Conservation (phyloP, 1,140 invertebrate genomes). For the Hyposmocoma kahamanoa region DNA sequence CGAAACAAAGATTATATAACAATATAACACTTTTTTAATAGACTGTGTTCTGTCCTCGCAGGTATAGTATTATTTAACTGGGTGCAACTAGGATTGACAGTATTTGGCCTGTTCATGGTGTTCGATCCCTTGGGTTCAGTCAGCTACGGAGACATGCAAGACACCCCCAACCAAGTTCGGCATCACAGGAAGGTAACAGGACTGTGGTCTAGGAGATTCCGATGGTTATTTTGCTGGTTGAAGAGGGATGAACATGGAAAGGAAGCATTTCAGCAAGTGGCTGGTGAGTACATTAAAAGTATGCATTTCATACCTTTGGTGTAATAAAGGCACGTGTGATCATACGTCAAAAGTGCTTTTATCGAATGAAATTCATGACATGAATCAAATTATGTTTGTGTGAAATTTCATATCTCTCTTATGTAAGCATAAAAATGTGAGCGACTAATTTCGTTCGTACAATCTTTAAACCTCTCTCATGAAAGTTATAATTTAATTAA, state of each 20-base stretch:
- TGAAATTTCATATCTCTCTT: no score
- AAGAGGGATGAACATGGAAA: constrained; percentile 84
- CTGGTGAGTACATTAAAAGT: constrained; percentile 71
- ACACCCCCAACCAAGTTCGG: constrained; percentile 75
- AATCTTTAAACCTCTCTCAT: no score
- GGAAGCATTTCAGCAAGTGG: constrained; percentile 89
- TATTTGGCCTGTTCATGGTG: constrained; percentile 84
- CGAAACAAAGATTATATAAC: not conserved
- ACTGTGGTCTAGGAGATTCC: constrained; percentile 82
- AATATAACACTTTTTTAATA: not conserved
- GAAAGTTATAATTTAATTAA: no score
- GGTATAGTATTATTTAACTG: constrained; percentile 87
- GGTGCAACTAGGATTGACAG: constrained; percentile 82
- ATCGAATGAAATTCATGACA: no score
- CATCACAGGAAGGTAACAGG: constrained; percentile 78
- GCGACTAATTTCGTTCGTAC: no score
- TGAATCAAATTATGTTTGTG: no score
- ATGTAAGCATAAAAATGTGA: no score
- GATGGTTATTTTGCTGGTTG: constrained; percentile 87
- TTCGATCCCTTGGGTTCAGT: constrained; percentile 87
- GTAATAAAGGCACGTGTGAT: no score
- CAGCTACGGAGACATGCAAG: constrained; percentile 75
- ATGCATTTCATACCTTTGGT: no score
- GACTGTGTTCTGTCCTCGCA: constrained; percentile 42
- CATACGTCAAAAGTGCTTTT: no score